Conservation (phyloP, 2,113 vertebrate genomes). For the Chaetodon auriga region DNA sequence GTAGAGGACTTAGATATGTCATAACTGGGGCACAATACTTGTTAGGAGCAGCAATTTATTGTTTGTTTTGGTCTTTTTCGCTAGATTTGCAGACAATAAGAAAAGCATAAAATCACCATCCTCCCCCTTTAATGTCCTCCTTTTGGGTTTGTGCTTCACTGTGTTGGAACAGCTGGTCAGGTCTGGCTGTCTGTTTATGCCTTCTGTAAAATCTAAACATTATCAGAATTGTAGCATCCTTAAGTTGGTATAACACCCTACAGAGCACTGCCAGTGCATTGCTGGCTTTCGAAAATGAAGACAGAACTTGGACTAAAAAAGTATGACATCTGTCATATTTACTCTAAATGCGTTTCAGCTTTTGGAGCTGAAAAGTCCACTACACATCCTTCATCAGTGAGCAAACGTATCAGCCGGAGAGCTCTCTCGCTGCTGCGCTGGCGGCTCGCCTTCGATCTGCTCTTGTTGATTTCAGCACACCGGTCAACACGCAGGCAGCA, state of each 20-base stretch:
- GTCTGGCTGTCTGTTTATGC: slow-evolving; percentile 1
- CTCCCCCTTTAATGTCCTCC: background rate
- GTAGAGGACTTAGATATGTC: background rate
- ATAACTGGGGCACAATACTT: too few species aligned
- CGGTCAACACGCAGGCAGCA: slow-evolving; percentile 68
- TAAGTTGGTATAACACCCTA: slow-evolving; percentile 4
- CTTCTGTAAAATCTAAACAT: slow-evolving; percentile 11
- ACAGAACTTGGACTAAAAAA: background rate
- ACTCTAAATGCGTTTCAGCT: slow-evolving; percentile 11
- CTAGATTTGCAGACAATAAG: background rate
- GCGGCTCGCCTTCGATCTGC: slow-evolving; percentile 58
- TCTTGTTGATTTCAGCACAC: slow-evolving; percentile 68
- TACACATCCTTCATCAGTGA: slow-evolving; percentile 33
- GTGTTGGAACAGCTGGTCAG: slow-evolving; percentile 14
- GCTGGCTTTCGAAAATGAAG: background rate
- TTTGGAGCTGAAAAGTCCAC: slow-evolving; percentile 35
- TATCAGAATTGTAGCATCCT: background rate
- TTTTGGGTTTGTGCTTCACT: background rate
- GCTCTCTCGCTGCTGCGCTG: slow-evolving; percentile 21
- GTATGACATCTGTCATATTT: slow-evolving; percentile 16
- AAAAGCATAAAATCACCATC: background rate
- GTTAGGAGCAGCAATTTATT: background rate
- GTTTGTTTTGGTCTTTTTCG: background rate
- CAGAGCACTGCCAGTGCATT: background rate
- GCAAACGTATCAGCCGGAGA: slow-evolving; percentile 30